Base-by-base conservation (phyloP, 2,888 invertebrate species). In the Folsomia candida region DNA sequence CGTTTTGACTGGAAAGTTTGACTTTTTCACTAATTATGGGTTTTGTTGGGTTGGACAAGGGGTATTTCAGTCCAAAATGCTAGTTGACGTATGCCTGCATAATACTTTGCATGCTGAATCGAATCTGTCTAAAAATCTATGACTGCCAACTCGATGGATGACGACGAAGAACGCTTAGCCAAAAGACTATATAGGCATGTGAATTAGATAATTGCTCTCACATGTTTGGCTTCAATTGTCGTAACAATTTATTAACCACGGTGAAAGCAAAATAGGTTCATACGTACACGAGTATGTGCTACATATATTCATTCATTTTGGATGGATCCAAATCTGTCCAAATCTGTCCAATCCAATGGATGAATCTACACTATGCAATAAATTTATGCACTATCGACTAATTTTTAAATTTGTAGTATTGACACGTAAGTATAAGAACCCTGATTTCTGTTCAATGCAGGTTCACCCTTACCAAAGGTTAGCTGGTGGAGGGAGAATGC, bases 401-500 rank as follows among this genome's bases (percentile, higher is more conserved):
- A n/a, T n/a, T n/a, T n/a, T n/a, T n/a, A n/a, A n/a, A n/a, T n/a
- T n/a, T n/a, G n/a, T n/a, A n/a, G n/a, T n/a, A n/a, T n/a, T n/a
- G n/a, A n/a, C n/a, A n/a, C n/a, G n/a, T n/a, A n/a, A n/a, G n/a
- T n/a, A n/a, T n/a, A n/a, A n/a, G n/a, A n/a, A n/a, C n/a, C n/a
- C n/a, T n/a, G n/a, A n/a, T n/a, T n/a, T n/a, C n/a, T n/a, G n/a
- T n/a, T n/a, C n/a, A n/a, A 81, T 81, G 6, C 83, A 92, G 91
- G 91, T 79, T 88, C 89, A 69, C 91, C 91, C 0, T 86, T 88
- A 22, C 91, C 91, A 0, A 86, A 87, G 3, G 89, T 91, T 75
- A 64, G 89, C 70, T 91, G 91, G 91, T 91, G 90, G 87, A 89
- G 90, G 72, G 91, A 90, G 76, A 88, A 89, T 76, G 88, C 88